Evolutionary conservation across 2,113 vertebrate species (phyloP).

Genomic region (Chrysemys picta): DNA sequence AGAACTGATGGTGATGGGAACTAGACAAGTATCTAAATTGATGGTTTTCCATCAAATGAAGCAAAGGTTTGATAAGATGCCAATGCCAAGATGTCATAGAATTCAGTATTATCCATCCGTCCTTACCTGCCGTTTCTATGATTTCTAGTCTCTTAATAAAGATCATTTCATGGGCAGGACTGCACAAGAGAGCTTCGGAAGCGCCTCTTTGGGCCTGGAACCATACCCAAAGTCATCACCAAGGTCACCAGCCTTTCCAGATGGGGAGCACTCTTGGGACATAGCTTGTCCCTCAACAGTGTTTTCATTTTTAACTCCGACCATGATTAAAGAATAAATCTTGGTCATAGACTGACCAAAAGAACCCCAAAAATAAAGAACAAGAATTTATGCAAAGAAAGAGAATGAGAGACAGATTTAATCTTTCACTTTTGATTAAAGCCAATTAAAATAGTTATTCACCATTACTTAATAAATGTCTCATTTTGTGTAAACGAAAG

Average conservation of each 20-base stretch:
- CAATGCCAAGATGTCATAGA: too few relatives aligned
- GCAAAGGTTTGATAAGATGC: neutral
- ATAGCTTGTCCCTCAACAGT: neutral
- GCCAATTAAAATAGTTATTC: neutral
- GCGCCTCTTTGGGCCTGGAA: neutral
- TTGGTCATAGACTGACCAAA: neutral
- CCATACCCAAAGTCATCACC: neutral
- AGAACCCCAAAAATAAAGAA: neutral
- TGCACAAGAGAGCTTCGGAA: neutral
- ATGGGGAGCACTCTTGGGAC: neutral
- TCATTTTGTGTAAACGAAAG: neutral
- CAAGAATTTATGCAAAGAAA: neutral
- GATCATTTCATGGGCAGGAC: neutral
- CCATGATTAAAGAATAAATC: neutral
- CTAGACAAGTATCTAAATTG: neutral
- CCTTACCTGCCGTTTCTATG: neutral
- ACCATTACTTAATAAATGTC: neutral
- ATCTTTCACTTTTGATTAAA: neutral
- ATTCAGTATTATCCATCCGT: neutral
- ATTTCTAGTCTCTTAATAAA: neutral
- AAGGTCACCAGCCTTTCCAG: neutral
- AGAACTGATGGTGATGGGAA: fast-evolving
- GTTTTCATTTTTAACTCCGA: neutral
- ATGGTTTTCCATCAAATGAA: neutral
- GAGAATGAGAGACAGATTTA: neutral